Evolutionary conservation across 2,797 vertebrate species (phyloP).

Genomic region (Acanthis flammea): DNA sequence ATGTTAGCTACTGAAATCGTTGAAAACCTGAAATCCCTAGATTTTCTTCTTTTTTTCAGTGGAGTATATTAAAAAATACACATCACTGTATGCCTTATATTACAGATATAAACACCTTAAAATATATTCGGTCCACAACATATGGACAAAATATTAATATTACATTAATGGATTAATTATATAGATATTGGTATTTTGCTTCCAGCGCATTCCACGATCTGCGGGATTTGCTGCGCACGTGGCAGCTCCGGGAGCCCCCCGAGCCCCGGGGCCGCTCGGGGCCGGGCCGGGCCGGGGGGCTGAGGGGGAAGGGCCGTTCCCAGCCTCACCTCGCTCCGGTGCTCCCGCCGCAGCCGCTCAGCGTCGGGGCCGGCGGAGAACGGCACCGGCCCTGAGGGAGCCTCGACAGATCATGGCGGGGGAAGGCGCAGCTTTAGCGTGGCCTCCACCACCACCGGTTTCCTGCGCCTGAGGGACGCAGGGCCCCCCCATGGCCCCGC

Average conservation of each 20-base stretch:
- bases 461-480: fast-evolving
- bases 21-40: fast-evolving
- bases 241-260: not conserved
- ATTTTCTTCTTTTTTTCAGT: fast-evolving
- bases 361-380: not conserved
- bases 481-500: not conserved
- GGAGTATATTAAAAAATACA: not conserved
- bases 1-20: fast-evolving
- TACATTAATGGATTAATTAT: not conserved
- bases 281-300: not conserved
- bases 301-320: not conserved
- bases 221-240: fast-evolving
- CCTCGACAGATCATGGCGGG: not conserved
- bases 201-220: fast-evolving
- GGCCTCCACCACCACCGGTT: fast-evolving
- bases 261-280: not conserved
- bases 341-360: not conserved
- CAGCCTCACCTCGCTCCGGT: not conserved
- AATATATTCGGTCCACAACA: not conserved
- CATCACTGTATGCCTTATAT: not conserved
- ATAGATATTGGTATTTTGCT: fast-evolving
- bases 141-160: fast-evolving
- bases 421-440: not conserved
- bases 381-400: fast-evolving
- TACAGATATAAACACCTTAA: not conserved